A percentile compares a stretch with the other conserved stretches of the same genome.
phyloP scores from a whole-genome alignment of 2,113 vertebrate species.

The Arothron firmamentum region DNA sequence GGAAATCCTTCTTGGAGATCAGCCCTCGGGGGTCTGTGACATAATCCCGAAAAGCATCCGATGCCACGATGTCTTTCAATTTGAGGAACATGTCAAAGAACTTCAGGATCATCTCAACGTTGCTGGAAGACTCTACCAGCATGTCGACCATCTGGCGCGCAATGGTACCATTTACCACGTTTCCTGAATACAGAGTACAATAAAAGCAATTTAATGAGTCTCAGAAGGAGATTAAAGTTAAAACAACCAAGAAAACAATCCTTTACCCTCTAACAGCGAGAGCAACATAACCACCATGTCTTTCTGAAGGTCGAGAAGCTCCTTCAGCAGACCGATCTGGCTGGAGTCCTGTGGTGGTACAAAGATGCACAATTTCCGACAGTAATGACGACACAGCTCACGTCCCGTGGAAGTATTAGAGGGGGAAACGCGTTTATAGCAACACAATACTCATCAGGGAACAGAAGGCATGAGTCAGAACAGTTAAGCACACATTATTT shows the following conservation, averaged over 20 bases:
- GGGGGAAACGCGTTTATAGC: background rate
- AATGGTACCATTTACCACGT: conserved; percentile 93
- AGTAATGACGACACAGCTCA: conserved; percentile 16
- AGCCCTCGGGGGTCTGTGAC: conserved; percentile 88
- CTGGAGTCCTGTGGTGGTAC: conserved; percentile 83
- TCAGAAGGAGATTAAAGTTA: conserved; percentile 6
- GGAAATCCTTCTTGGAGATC: conserved; percentile 98
- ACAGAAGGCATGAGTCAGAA: too few relatives aligned
- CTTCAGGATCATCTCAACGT: conserved; percentile 97
- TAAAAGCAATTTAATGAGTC: background rate
- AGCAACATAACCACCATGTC: conserved; percentile 98
- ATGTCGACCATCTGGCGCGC: conserved; percentile 99
- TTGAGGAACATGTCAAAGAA: conserved; percentile 99
- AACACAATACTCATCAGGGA: background rate
- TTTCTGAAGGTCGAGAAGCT: conserved; percentile 93
- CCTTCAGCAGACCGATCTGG: conserved; percentile 91
- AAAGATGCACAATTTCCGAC: conserved; percentile 40
- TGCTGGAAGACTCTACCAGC: conserved; percentile 96
- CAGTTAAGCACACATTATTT: too few relatives aligned
- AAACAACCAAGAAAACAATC: background rate
- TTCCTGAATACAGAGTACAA: conserved; percentile 71
- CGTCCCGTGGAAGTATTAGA: conserved; percentile 3
- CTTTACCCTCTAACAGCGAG: conserved; percentile 86
- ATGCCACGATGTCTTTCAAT: conserved; percentile 92
- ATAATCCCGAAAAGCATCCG: conserved; percentile 90